A percentile compares a stretch with the other conserved stretches of the same genome.
Conservation (phyloP, 2,113 vertebrate species). For the Platysteira castanea region DNA sequence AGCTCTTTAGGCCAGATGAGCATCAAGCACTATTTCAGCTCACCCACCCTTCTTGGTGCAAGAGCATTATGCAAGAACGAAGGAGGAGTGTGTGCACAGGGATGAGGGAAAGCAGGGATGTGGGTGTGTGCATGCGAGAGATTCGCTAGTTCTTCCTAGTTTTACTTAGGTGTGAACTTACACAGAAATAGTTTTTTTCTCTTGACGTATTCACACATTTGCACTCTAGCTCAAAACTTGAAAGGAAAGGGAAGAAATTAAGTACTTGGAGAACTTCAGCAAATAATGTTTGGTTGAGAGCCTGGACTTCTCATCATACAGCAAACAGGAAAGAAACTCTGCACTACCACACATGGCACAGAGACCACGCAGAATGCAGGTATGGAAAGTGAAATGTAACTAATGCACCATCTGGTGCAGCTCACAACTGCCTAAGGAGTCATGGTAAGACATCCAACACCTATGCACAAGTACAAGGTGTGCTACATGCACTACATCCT, state of each 20-base stretch:
- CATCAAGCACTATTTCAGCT: not conserved
- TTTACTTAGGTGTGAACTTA: slow-evolving; percentile 37
- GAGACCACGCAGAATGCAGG: not conserved
- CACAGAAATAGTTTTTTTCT: not conserved
- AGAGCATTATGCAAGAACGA: slow-evolving; percentile 3
- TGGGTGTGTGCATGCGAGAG: not conserved
- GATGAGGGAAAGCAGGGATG: not conserved
- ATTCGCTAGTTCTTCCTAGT: slow-evolving; percentile 5
- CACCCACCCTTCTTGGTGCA: not conserved
- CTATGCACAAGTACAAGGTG: not conserved
- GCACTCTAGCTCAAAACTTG: not conserved
- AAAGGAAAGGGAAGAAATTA: not conserved
- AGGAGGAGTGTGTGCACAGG: not conserved
- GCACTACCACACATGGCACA: not conserved
- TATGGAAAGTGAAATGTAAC: not conserved
- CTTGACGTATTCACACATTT: not conserved
- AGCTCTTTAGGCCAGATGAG: not conserved
- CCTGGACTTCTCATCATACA: not conserved
- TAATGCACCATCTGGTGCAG: not conserved
- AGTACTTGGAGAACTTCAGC: not conserved
- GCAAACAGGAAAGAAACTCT: not conserved
- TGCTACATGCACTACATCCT: not conserved
- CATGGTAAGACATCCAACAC: not conserved
- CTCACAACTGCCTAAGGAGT: not conserved
- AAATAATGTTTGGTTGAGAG: not conserved